Percentiles rank a stretch among this genome's conserved stretches.
Conservation (phyloP, 2,797 vertebrate genomes). For the Falco novaeseelandiae region DNA sequence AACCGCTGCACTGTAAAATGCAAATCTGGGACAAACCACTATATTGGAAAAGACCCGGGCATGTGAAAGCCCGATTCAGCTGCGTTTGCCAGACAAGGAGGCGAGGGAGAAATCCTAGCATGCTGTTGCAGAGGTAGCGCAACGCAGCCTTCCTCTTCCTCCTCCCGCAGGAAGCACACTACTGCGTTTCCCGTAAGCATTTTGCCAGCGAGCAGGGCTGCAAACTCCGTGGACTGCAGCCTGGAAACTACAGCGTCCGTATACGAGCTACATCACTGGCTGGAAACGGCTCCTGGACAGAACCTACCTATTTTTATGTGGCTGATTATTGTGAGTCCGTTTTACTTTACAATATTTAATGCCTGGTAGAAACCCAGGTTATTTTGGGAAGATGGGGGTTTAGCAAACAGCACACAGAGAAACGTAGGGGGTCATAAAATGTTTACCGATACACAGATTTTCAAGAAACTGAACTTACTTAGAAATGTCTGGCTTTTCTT, state of each 20-base stretch:
- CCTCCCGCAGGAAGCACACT: slow-evolving; percentile 79
- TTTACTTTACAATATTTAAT: not conserved
- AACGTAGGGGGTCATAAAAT: not conserved
- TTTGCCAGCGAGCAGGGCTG: slow-evolving; percentile 84
- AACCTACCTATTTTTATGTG: slow-evolving; percentile 88
- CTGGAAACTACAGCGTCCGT: slow-evolving; percentile 93
- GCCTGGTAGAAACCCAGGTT: not conserved
- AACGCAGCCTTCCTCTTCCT: not conserved
- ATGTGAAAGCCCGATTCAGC: not conserved
- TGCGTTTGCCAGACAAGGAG: not conserved
- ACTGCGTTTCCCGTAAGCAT: slow-evolving; percentile 89
- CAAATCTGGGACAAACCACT: not conserved
- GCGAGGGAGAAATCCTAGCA: not conserved
- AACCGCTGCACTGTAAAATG: not conserved
- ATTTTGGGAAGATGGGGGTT: not conserved
- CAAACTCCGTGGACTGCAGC: slow-evolving; percentile 84
- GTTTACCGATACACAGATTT: not conserved
- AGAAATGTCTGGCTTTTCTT: not conserved
- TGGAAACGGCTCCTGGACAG: slow-evolving; percentile 94
- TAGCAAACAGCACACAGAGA: not conserved
- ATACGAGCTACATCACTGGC: slow-evolving; percentile 94
- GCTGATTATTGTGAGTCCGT: slow-evolving; percentile 85
- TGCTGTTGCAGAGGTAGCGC: not conserved
- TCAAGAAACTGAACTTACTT: not conserved
- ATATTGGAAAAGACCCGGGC: not conserved